Conservation (phyloP, 2,888 invertebrate genomes). For the Tipula unca region DNA sequence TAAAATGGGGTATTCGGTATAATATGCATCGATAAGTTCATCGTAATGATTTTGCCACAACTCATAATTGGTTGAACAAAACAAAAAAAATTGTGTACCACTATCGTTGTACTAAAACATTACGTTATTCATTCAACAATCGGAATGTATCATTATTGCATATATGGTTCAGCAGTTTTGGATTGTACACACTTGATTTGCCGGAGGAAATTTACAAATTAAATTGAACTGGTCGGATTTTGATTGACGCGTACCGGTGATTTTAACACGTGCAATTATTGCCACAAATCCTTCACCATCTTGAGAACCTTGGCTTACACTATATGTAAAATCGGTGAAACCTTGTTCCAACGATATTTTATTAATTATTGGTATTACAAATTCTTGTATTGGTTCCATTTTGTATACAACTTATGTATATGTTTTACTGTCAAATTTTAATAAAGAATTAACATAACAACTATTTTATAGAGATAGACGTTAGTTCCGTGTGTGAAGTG, state of each 20-base stretch:
- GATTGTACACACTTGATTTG: neutral
- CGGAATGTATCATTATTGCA: neutral
- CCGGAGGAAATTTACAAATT: neutral
- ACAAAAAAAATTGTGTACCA: too few relatives aligned
- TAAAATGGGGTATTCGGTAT: neutral
- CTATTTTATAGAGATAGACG: neutral
- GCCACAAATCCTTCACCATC: neutral
- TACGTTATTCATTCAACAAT: neutral
- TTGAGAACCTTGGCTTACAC: neutral
- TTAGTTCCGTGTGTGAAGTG: neutral
- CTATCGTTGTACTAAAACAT: neutral
- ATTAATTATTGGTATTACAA: neutral
- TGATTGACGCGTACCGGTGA: neutral
- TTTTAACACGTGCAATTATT: neutral
- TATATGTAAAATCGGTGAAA: neutral
- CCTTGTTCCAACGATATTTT: neutral
- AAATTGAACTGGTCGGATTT: neutral
- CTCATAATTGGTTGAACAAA: neutral
- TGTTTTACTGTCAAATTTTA: neutral
- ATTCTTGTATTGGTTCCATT: neutral
- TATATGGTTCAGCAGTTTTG: neutral
- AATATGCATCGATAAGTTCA: neutral
- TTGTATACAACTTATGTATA: neutral
- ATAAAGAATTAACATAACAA: neutral
- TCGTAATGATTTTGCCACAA: neutral